Conservation (phyloP, 2,113 vertebrate species). For the Oncorhynchus mykiss region DNA sequence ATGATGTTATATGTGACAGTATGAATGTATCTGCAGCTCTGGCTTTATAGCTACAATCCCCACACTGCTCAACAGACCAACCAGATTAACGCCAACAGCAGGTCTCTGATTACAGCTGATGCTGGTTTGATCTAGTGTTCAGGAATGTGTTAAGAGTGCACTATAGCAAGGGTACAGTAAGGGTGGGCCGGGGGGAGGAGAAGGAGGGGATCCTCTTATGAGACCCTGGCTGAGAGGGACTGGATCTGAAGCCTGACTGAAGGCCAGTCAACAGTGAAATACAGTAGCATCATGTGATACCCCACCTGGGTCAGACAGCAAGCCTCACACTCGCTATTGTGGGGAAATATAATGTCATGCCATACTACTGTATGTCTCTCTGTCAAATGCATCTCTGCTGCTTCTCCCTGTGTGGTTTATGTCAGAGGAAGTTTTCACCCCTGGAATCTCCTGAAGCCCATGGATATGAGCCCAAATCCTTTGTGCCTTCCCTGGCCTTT, state of each 20-base stretch:
- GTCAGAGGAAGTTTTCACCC: not conserved
- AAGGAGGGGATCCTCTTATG: not conserved
- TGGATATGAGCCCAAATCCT: slow-evolving; percentile 1
- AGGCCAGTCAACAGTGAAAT: not conserved
- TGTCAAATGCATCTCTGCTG: not conserved
- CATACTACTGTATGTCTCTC: not conserved
- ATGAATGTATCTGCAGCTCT: too few relatives aligned
- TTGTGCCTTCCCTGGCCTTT: not conserved
- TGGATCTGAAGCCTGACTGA: not conserved
- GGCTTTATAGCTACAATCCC: too few relatives aligned
- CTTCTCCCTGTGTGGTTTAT: not conserved
- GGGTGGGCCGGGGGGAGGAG: not conserved
- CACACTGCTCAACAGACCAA: not conserved
- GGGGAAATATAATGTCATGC: not conserved
- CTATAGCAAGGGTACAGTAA: not conserved
- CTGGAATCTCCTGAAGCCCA: not conserved
- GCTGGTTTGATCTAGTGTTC: not conserved
- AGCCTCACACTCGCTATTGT: not conserved
- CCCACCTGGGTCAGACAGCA: not conserved
- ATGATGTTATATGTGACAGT: too few relatives aligned
- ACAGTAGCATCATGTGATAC: not conserved
- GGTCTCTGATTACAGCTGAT: not conserved
- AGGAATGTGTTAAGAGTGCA: not conserved
- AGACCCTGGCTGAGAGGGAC: not conserved
- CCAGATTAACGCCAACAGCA: not conserved